A percentile compares a stretch with the other conserved stretches of the same genome.
These are phyloP conservation scores for Heliothis subflexa DNA, from an alignment of 1,140 invertebrate species.

Conservation along the genomic window DNA sequence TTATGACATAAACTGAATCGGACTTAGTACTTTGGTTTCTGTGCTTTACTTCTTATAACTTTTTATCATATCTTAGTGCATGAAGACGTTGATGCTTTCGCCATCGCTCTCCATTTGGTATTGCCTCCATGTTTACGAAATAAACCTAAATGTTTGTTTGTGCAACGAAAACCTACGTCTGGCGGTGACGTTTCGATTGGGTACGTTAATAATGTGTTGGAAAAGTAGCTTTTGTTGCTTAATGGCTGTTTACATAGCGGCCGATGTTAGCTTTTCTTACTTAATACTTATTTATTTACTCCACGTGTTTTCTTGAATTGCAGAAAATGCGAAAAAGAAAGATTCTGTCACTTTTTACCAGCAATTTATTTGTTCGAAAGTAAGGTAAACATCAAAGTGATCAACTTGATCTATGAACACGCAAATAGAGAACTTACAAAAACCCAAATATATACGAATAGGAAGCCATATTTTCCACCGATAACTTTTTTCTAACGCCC, in stretches of 20 bases:
- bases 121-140: slow-evolving; percentile 59
- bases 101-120: not conserved
- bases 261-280: not conserved
- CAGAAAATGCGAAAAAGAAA: not conserved
- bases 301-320: not conserved
- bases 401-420: not conserved
- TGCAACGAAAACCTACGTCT: slow-evolving; percentile 69
- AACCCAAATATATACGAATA: slow-evolving; percentile 75
- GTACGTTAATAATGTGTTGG: slow-evolving; percentile 58
- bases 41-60: too few relatives aligned
- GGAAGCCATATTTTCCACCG: slow-evolving; percentile 83
- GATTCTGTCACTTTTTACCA: not conserved
- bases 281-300: not conserved
- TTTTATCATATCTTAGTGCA: not conserved
- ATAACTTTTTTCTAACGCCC: slow-evolving; percentile 83
- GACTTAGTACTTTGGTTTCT: too few relatives aligned
- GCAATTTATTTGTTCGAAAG: not conserved
- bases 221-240: slow-evolving; percentile 24
- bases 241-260: slow-evolving; percentile 24
- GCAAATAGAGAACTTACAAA: slow-evolving; percentile 71
- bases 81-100: not conserved
- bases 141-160: slow-evolving; percentile 72
- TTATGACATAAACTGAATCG: too few relatives aligned
- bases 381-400: not conserved
- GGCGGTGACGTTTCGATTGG: slow-evolving; percentile 62